Evolutionary conservation across 2,113 vertebrate genomes (phyloP), one percentile per base, ranked within the genome.

Genomic region (Nyctibius bracteatus): DNA sequence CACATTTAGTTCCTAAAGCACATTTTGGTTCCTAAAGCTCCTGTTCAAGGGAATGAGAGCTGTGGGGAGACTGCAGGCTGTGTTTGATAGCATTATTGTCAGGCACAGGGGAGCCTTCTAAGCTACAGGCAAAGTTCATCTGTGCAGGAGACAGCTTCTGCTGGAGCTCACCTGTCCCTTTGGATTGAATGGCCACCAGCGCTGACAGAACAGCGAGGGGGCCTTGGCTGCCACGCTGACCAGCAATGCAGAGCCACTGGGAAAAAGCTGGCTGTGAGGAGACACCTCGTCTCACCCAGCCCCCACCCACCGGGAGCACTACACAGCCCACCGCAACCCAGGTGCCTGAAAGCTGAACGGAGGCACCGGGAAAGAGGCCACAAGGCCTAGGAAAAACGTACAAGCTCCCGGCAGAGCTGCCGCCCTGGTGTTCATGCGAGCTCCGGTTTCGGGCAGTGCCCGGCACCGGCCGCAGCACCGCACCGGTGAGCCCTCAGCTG

Each of bases 1-100:
- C 3, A 0, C 2, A 0, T 44, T 9, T 19, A 20, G 46, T 10
- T 17, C n/a, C n/a, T n/a, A n/a, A n/a, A n/a, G n/a, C n/a, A n/a
- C n/a, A n/a, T n/a, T n/a, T n/a, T n/a, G n/a, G n/a, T n/a, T n/a
- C n/a, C 61, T 44, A 17, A 5, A 20, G 9, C 22, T 54, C 67
- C 54, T 15, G 61, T 35, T 68, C 10, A 24, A 24, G 24, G 6
- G 13, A 12, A 14, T 46, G 11, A 41, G 25, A 28, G 37, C 31
- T 23, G 37, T 2, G 19, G 9, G 54, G 33, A 51, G 3, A 23
- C 31, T 3, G 13, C 35, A 59, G 33, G 22, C 19, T 31, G 19
- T 1, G 4, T 33, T 37, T 37, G 66, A 22, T 35, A 43, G 31
- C 41, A 5, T 8, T 39, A 39, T 2, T 9, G n/a, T 9, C 39